Percentiles rank a stretch among this genome's conserved stretches.
Conservation (phyloP, 1,140 invertebrate genomes). For the Aphaenogaster floridana region DNA sequence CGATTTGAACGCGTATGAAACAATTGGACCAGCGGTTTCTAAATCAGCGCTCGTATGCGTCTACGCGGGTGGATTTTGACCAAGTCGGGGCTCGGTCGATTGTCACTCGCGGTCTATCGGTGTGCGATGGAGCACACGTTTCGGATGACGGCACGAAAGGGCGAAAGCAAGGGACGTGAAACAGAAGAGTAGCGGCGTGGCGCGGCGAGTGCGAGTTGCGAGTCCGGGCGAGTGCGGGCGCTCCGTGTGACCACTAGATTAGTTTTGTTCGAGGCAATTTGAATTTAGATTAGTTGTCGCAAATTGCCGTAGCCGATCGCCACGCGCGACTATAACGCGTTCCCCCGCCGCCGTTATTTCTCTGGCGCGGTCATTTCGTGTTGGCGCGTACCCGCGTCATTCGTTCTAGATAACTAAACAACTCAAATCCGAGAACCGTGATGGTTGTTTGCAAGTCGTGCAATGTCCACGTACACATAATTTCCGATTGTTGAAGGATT, state of each 20-base stretch:
- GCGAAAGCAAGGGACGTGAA: conserved; percentile 40
- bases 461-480: not conserved
- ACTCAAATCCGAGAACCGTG: conserved; percentile 18
- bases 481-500: not conserved
- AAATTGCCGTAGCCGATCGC: conserved; percentile 83
- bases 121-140: conserved; percentile 62
- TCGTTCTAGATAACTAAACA: conserved; percentile 41
- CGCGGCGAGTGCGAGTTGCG: conserved; percentile 37
- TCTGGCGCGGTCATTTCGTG: conserved; percentile 42
- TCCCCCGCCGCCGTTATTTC: conserved; percentile 54
- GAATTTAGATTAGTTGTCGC: conserved; percentile 87
- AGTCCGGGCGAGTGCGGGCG: conserved; percentile 52
- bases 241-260: conserved; percentile 81
- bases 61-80: conserved; percentile 44
- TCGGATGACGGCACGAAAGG: conserved; percentile 64
- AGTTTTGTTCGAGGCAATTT: conserved; percentile 86
- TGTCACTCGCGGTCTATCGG: conserved; percentile 71
- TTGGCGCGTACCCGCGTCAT: conserved; percentile 26
- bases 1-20: conserved; percentile 28
- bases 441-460: conserved; percentile 5
- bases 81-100: conserved; percentile 67
- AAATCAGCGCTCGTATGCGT: conserved; percentile 50
- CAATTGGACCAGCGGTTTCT: conserved; percentile 38
- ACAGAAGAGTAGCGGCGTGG: conserved; percentile 36
- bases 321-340: conserved; percentile 69